Evolutionary conservation across 2,113 vertebrate species (phyloP), one percentile per base, ranked within the genome.

Genomic region (Panurus biarmicus): DNA sequence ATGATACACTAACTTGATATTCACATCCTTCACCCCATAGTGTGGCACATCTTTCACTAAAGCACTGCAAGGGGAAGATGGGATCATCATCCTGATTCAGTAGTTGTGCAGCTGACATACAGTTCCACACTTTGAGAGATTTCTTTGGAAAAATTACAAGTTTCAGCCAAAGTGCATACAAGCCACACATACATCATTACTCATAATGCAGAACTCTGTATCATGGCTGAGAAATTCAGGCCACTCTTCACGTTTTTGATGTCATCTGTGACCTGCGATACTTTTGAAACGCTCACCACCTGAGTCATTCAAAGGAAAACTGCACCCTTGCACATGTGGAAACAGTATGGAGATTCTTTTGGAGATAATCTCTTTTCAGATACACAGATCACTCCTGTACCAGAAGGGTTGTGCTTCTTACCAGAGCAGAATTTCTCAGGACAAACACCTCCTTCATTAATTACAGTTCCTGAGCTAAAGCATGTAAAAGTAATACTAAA

Each of bases 231-330:
- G 88, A 95, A 85, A 95, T 47, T 61, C 53, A 40, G 54, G 74
- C 26, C 51, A 53, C 33, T 71, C 35, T 82, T 91, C 38, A 31
- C 65, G n/a, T 45, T 82, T 96, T 66, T 89, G 2, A 23, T 78
- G 40, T 82, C 66, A 92, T 35, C 42, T 40, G 7, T 47, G 62
- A 82, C 33, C 31, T 25, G 24, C 1, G 12, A 72, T 81, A 69
- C 47, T 75, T 90, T 6, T 51, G 40, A 85, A 84, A 77, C 16
- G 56, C 57, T 69, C 33, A 54, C 35, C 1, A 2, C 25, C 66
- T 94, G 89, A 89, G 51, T 93, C 89, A 94, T n/a, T 76, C 45
- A 54, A 70, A 92, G 71, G 66, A 94, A 85, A 76, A 79, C 38
- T 89, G 45, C 62, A 28, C 17, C 61, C 51, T 70, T 54, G 31